Evolutionary conservation across 1,140 invertebrate genomes (phyloP).

Genomic region (Tetramorium simillimum): DNA sequence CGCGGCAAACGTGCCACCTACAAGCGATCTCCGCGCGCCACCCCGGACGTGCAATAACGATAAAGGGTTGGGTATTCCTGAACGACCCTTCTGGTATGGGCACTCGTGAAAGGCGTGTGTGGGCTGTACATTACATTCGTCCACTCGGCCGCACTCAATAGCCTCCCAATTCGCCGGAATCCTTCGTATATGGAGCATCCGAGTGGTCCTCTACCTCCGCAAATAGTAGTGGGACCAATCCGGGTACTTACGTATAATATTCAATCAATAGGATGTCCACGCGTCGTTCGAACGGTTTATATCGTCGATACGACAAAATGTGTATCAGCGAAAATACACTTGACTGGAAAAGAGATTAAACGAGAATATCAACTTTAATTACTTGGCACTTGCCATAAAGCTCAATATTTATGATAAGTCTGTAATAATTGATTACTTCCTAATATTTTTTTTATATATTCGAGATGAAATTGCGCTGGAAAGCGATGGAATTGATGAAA

Average conservation of each 20-base stretch:
- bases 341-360: background rate
- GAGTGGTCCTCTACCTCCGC: conserved; percentile 8
- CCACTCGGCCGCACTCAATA: conserved; percentile 59
- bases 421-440: background rate
- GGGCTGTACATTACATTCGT: conserved; percentile 68
- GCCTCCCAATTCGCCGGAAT: conserved; percentile 66
- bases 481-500: too few species aligned
- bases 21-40: conserved; percentile 39
- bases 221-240: conserved; percentile 31
- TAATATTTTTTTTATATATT: background rate
- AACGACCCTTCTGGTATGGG: conserved; percentile 56
- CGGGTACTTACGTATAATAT: conserved; percentile 34
- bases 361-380: background rate
- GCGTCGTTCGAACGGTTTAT: background rate
- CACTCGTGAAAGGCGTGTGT: conserved; percentile 49
- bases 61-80: conserved; percentile 65
- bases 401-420: background rate
- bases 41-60: conserved; percentile 66
- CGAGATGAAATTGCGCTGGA: background rate
- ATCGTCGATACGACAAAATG: background rate
- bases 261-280: conserved; percentile 19
- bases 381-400: background rate
- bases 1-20: conserved; percentile 63
- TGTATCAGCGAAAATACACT: background rate
- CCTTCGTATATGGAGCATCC: conserved; percentile 50